Percentiles rank a stretch among this genome's conserved stretches.
phyloP scores from a whole-genome alignment of 2,797 vertebrate species.

The Huso huso region DNA sequence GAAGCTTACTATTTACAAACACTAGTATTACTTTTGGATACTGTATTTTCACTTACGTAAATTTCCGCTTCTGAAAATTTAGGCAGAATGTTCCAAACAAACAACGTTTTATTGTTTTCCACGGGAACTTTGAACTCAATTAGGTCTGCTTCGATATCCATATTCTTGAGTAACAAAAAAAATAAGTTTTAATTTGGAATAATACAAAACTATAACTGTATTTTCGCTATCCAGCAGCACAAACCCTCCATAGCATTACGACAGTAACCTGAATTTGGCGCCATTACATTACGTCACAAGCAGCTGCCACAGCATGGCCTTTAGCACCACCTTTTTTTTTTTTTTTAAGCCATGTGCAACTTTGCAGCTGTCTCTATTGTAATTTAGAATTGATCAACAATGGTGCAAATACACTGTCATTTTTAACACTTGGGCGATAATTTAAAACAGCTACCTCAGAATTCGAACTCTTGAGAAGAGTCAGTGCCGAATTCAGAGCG shows the following conservation, averaged over 20 bases:
- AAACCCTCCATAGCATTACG: neutral
- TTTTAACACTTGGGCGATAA: too few relatives aligned
- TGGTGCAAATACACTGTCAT: too few relatives aligned
- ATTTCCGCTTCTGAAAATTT: conserved; percentile 37
- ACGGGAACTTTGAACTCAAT: conserved; percentile 58
- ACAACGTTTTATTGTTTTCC: conserved; percentile 56
- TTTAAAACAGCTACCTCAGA: too few relatives aligned
- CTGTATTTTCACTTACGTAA: conserved; percentile 41
- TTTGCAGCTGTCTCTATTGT: too few relatives aligned
- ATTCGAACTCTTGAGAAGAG: too few relatives aligned
- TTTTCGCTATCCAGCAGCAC: too few relatives aligned
- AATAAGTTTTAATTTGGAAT: too few relatives aligned
- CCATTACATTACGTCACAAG: neutral
- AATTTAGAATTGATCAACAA: too few relatives aligned
- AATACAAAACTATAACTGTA: too few relatives aligned
- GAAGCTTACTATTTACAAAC: neutral
- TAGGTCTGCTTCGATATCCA: conserved; percentile 51
- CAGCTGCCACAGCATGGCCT: neutral
- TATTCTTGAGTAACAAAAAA: conserved; percentile 11
- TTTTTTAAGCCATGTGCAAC: too few relatives aligned
- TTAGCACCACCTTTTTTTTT: too few relatives aligned
- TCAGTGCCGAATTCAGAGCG: too few relatives aligned
- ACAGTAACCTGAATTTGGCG: neutral
- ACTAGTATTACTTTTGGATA: neutral
- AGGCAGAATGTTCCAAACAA: conserved; percentile 61